Base-by-base conservation (phyloP, 2,113 vertebrate species). In the Gambusia holbrooki region DNA sequence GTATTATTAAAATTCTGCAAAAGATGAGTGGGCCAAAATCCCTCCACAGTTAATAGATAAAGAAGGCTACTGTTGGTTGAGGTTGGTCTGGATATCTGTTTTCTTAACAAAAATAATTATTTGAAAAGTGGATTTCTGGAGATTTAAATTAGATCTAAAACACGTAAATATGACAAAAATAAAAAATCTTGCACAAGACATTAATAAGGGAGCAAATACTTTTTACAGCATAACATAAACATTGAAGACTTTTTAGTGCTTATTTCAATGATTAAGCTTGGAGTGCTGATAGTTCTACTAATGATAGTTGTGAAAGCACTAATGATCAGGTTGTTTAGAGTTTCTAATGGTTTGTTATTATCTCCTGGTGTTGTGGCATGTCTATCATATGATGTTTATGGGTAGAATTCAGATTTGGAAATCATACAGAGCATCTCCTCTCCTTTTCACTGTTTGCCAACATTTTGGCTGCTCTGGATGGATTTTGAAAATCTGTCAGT, bases 311-410 rank as follows among this genome's bases (percentile, higher is more conserved):
- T 33, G 5, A 48, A 29, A 15, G 5, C 27, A 66, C 12, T 63
- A 17, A 68, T 30, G 14, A 33, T 48, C 2, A 78, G 51, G 32
- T 68, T 27, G 25, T 61, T 32, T 12, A 63, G 27, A 25, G 48
- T 28, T 72, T 27, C 29, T 25, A 12, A 22, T 42, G 17, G 22
- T 30, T 13, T 3, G 5, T 1, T 29, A 45, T n/a, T 48, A 7
- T 58, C 8, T 7, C 22, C 22, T 28, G 27, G 12, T 35, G 5
- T 12, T 30, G 8, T 0, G 58, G 25, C 45, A 14, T 33, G 3
- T 2, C 60, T 73, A 62, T 48, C 40, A 65, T 37, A n/a, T 48
- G 32, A 74, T 62, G 12, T 62, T 63, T 66, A 15, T 68, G 14
- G 11, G 2, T 66, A 30, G 37, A 48, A 68, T 19, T 73, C 29